These are phyloP conservation scores for Taenioides sp. DNA, from an alignment of 2,797 vertebrate genomes.

Conservation along the genomic window DNA sequence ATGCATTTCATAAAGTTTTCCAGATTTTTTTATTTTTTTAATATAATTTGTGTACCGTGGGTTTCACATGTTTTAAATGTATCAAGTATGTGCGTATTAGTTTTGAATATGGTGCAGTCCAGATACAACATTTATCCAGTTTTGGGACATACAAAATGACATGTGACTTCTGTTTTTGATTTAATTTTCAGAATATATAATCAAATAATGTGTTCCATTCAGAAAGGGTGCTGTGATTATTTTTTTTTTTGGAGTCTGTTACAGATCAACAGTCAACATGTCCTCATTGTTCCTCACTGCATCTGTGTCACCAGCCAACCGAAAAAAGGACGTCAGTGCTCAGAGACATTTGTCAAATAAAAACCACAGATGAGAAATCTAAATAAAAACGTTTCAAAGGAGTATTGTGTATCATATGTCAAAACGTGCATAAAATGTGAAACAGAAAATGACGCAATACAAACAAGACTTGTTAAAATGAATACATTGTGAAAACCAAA, in stretches of 20 bases:
- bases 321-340: slow-evolving; percentile 10
- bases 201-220: slow-evolving; percentile 46
- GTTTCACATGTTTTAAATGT: neutral
- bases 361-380: slow-evolving; percentile 7
- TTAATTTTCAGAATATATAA: neutral
- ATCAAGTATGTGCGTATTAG: neutral
- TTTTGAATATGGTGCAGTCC: neutral
- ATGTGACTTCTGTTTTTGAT: neutral
- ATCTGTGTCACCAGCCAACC: slow-evolving; percentile 17
- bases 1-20: too few species aligned
- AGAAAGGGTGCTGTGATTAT: slow-evolving; percentile 24
- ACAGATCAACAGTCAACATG: slow-evolving; percentile 33
- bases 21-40: too few species aligned
- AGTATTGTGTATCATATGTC: slow-evolving; percentile 3
- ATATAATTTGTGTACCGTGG: too few species aligned
- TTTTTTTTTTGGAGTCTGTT: slow-evolving; percentile 14
- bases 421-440: slow-evolving; percentile 8
- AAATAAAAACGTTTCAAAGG: slow-evolving; percentile 7
- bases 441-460: neutral
- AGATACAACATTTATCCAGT: neutral
- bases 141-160: neutral
- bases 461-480: neutral
- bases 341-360: slow-evolving; percentile 3
- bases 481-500: neutral
- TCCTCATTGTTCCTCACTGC: slow-evolving; percentile 29